These are phyloP conservation scores for Apodemia mormo DNA, from an alignment of 2,888 invertebrate species.

Conservation along the genomic window DNA sequence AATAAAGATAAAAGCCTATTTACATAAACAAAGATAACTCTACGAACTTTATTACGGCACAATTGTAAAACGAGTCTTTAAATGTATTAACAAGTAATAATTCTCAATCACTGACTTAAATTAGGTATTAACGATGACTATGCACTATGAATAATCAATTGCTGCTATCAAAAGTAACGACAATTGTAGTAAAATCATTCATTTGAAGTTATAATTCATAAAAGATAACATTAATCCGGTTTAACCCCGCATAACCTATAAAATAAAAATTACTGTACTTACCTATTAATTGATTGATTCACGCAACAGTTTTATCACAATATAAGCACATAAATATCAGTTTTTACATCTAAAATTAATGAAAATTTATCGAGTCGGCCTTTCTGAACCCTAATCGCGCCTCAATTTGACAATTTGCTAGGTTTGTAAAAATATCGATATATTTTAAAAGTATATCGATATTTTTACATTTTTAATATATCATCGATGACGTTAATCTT, in stretches of 20 bases:
- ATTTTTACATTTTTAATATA: too few species aligned
- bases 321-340: not conserved
- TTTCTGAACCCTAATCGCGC: constrained; percentile 7
- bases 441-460: too few species aligned
- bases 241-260: not conserved
- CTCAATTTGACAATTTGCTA: not conserved
- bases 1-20: not conserved
- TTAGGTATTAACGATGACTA: constrained; percentile 5
- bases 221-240: not conserved
- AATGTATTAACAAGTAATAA: not conserved
- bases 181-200: not conserved
- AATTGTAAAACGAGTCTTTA: not conserved
- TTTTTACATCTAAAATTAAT: not conserved
- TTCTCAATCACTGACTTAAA: constrained; percentile 8
- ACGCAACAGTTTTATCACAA: not conserved
- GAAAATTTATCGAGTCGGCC: not conserved
- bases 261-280: not conserved
- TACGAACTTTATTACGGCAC: not conserved
- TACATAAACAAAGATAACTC: not conserved
- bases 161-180: constrained; percentile 3
- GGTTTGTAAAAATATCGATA: too few species aligned
- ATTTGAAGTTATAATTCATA: not conserved
- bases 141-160: constrained; percentile 16
- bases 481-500: too few species aligned
- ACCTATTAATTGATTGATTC: not conserved